Evolutionary conservation across 92 coral and sea anemone species (phyloP).

Genomic region (Palythoa heliodiscus): DNA sequence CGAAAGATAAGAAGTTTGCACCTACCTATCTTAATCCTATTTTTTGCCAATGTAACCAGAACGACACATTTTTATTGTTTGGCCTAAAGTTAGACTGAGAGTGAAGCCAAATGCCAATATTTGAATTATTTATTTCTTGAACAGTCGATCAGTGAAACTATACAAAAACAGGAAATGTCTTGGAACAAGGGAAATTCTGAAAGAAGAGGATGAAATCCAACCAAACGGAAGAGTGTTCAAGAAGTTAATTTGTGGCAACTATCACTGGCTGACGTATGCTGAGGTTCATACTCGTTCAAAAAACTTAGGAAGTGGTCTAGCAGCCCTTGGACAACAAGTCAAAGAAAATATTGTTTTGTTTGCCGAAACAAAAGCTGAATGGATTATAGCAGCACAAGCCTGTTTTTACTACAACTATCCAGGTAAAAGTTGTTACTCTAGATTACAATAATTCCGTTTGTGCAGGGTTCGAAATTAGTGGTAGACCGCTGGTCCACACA

Average conservation of each 20-base stretch:
- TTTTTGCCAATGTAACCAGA: too few relatives aligned
- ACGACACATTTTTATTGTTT: too few relatives aligned
- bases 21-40: too few relatives aligned
- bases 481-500: too few relatives aligned
- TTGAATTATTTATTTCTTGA: not conserved
- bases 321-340: constrained; percentile 85
- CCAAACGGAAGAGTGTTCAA: constrained; percentile 90
- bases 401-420: constrained; percentile 93
- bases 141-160: constrained; percentile 82
- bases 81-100: not conserved
- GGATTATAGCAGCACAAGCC: constrained; percentile 91
- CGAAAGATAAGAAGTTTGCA: too few relatives aligned
- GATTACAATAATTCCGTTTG: not conserved
- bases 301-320: constrained; percentile 89
- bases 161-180: constrained; percentile 89
- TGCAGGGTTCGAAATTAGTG: not conserved
- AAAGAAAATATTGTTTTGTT: constrained; percentile 83
- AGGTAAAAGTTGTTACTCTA: constrained; percentile 49
- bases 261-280: constrained; percentile 90
- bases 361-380: constrained; percentile 95
- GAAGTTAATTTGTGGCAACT: constrained; percentile 89
- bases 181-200: constrained; percentile 90
- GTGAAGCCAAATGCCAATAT: not conserved
- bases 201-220: constrained; percentile 85
- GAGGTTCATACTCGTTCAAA: constrained; percentile 81